Evolutionary conservation across 2,888 invertebrate species (phyloP).

Genomic region (Plemyria rubiginata): DNA sequence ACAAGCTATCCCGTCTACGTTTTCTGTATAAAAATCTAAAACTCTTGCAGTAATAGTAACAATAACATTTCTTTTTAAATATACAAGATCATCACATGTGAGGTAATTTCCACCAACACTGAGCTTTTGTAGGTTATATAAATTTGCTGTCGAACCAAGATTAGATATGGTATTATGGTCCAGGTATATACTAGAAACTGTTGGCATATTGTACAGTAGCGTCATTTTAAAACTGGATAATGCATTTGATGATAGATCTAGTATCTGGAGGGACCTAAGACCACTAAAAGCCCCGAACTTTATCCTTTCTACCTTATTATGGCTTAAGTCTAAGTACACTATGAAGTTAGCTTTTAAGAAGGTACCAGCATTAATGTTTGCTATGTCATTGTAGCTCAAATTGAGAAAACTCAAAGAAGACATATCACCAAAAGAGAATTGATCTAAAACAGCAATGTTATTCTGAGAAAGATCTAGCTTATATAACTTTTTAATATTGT

Average conservation of each 20-base stretch:
- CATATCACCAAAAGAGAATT: constrained; percentile 16
- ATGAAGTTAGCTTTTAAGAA: constrained; percentile 4
- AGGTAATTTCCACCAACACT: constrained; percentile 18
- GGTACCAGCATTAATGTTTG: constrained; percentile 9
- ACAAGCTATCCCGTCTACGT: constrained; percentile 22
- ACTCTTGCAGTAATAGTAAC: background rate
- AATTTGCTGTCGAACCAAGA: background rate
- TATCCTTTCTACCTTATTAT: constrained; percentile 18
- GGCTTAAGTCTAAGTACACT: constrained; percentile 15
- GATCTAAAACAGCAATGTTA: constrained; percentile 16
- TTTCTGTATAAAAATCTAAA: constrained; percentile 18
- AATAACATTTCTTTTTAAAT: constrained; percentile 3
- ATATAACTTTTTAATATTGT: constrained; percentile 7
- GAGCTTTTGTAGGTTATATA: constrained; percentile 3
- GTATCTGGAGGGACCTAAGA: background rate
- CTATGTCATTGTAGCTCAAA: constrained; percentile 23
- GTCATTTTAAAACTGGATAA: constrained; percentile 16
- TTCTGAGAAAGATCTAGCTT: constrained; percentile 22
- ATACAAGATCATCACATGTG: constrained; percentile 14
- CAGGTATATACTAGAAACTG: constrained; percentile 14
- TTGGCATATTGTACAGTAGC: constrained; percentile 13
- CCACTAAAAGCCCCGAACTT: constrained; percentile 17
- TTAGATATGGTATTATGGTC: constrained; percentile 20
- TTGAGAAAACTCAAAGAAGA: constrained; percentile 12
- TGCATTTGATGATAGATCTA: constrained; percentile 19